These are phyloP conservation scores for Erithacus rubecula DNA, from an alignment of 2,797 vertebrate genomes.

Conservation along the genomic window DNA sequence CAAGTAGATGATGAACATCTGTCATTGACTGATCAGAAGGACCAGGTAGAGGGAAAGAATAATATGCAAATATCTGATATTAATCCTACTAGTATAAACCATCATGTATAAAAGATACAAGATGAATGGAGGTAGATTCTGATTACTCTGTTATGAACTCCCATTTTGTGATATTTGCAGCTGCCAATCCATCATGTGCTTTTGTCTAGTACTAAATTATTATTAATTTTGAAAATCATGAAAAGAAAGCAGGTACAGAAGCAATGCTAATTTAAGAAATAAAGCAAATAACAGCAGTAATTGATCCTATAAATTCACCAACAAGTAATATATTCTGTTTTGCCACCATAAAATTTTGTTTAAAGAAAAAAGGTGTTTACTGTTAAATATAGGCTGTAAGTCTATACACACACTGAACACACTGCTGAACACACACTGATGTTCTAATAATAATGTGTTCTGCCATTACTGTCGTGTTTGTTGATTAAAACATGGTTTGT, in stretches of 20 bases:
- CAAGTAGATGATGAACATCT: slow-evolving; percentile 94
- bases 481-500: background rate
- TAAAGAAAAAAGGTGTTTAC: background rate
- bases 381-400: background rate
- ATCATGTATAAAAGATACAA: background rate
- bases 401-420: no score
- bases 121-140: background rate
- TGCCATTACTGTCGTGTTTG: background rate
- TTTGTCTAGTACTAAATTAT: background rate
- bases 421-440: background rate
- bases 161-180: background rate
- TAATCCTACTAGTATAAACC: background rate
- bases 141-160: background rate
- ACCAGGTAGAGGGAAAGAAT: slow-evolving; percentile 83
- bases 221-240: background rate
- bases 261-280: background rate
- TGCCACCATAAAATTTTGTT: background rate
- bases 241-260: background rate
- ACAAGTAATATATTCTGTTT: background rate
- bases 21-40: slow-evolving; percentile 92
- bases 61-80: background rate
- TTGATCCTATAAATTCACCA: background rate
- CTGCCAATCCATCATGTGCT: background rate
- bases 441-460: background rate
- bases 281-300: background rate